A percentile compares a stretch with the other conserved stretches of the same genome.
Conservation (phyloP, 2,888 invertebrate genomes). For the Athetis lepigone region DNA sequence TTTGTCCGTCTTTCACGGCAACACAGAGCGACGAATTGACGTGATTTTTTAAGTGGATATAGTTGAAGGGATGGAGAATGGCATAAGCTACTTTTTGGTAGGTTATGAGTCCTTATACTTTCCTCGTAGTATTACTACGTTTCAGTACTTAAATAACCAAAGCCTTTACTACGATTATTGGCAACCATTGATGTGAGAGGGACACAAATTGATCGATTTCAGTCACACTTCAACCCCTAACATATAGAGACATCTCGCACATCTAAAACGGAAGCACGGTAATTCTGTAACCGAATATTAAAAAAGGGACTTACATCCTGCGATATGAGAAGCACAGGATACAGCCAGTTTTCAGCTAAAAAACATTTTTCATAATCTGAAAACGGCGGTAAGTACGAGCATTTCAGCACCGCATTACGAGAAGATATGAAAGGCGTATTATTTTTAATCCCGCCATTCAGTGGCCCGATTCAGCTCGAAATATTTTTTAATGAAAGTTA, state of each 20-base stretch:
- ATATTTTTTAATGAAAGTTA: constrained; percentile 63
- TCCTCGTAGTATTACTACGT: too few species aligned
- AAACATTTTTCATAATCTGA: constrained; percentile 74
- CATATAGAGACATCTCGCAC: constrained; percentile 13
- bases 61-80: too few species aligned
- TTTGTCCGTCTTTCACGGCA: too few species aligned
- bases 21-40: too few species aligned
- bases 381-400: constrained; percentile 65
- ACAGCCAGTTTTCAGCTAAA: constrained; percentile 58
- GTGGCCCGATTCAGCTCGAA: constrained; percentile 58
- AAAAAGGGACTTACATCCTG: constrained; percentile 45
- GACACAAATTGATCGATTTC: neutral
- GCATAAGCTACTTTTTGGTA: too few species aligned
- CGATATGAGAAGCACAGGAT: constrained; percentile 44
- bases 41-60: too few species aligned
- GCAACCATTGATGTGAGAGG: neutral
- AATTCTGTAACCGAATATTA: constrained; percentile 50
- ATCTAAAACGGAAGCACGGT: constrained; percentile 47
- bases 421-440: constrained; percentile 68
- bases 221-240: constrained; percentile 22
- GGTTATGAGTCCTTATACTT: too few species aligned
- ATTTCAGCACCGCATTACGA: constrained; percentile 64
- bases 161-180: too few species aligned
- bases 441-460: constrained; percentile 71
- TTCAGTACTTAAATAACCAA: too few species aligned